A percentile compares a stretch with the other conserved stretches of the same genome.
phyloP scores from a whole-genome alignment of 2,113 vertebrate genomes.

The Onychostoma macrolepis region DNA sequence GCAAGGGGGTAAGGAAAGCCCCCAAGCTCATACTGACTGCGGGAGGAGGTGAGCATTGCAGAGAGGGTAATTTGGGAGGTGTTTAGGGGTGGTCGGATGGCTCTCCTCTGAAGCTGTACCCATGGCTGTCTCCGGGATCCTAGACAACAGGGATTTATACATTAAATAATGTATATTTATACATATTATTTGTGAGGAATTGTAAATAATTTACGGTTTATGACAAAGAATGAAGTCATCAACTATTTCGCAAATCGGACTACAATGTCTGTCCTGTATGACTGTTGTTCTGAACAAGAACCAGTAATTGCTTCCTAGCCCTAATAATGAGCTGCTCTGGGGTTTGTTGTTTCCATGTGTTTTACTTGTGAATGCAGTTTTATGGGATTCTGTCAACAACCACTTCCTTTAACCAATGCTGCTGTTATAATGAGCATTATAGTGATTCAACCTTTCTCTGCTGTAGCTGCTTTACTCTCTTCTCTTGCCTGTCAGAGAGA shows the following conservation, averaged over 20 bases:
- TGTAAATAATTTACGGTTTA: neutral
- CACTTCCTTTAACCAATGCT: constrained; percentile 7
- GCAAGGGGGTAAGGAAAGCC: constrained; percentile 84
- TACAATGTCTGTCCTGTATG: neutral
- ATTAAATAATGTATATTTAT: too few relatives aligned
- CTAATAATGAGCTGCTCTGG: neutral
- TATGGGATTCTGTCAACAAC: constrained; percentile 14
- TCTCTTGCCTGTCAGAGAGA: neutral
- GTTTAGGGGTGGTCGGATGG: constrained; percentile 77
- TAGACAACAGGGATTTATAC: constrained; percentile 53
- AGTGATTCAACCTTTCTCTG: neutral
- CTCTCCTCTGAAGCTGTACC: constrained; percentile 82
- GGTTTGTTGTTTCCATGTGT: constrained; percentile 11
- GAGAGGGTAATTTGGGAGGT: constrained; percentile 81
- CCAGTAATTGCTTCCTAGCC: neutral
- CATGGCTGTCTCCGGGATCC: constrained; percentile 82
- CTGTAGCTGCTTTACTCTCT: neutral
- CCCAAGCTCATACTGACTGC: constrained; percentile 75
- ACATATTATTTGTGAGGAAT: too few relatives aligned
- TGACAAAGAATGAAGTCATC: neutral
- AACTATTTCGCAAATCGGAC: neutral
- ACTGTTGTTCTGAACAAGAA: neutral
- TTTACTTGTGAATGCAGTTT: constrained; percentile 15
- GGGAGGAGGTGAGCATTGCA: constrained; percentile 81
- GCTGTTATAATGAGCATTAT: neutral